Evolutionary conservation across 2,888 invertebrate species (phyloP).

Genomic region (Sinhomidia bicolor): DNA sequence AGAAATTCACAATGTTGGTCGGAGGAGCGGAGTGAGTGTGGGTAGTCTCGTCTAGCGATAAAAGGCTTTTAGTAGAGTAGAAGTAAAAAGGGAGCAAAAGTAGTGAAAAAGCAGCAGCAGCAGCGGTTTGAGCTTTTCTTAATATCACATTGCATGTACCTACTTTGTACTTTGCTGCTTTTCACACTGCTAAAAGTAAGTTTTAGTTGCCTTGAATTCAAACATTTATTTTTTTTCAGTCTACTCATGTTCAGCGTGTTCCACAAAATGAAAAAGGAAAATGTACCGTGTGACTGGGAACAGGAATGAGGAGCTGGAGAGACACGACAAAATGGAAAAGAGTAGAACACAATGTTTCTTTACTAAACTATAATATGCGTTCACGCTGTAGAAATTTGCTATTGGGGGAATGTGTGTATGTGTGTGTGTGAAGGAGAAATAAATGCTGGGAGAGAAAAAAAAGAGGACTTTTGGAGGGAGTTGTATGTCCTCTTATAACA

Average conservation of each 20-base stretch:
- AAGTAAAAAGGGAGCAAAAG: too few species aligned
- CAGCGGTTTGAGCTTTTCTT: too few species aligned
- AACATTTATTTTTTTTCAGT: neutral
- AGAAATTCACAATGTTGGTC: conserved; percentile 3
- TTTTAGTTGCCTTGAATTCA: conserved; percentile 2
- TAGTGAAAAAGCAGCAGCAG: too few species aligned
- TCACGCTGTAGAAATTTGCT: too few species aligned
- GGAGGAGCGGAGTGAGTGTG: neutral
- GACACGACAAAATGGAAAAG: neutral
- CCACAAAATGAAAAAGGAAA: neutral
- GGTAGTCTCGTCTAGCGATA: conserved; percentile 1
- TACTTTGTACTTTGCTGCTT: neutral
- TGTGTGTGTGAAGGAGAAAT: neutral
- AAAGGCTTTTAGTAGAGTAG: neutral
- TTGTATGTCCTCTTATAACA: neutral
- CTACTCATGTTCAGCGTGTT: neutral
- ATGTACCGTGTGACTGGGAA: conserved; percentile 4
- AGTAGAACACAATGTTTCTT: neutral
- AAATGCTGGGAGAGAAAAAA: neutral
- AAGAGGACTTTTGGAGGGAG: neutral
- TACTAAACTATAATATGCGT: too few species aligned
- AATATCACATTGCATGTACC: neutral
- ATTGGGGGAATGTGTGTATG: neutral
- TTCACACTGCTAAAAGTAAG: neutral
- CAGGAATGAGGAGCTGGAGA: neutral